Base-by-base conservation (phyloP, 2,113 vertebrate species). In the Oriolus oriolus region DNA sequence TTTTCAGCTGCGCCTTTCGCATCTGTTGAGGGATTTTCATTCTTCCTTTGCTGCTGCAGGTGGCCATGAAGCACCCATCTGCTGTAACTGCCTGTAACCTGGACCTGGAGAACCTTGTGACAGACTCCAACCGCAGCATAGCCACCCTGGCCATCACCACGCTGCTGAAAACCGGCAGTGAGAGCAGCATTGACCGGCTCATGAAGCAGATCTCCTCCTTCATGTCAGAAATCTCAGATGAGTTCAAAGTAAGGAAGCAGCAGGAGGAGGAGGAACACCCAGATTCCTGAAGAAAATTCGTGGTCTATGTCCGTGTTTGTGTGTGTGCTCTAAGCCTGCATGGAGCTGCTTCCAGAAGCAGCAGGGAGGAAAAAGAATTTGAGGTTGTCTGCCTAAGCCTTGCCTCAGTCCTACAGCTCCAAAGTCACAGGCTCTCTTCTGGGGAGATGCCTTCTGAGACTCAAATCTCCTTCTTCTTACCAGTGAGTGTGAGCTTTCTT, bases 151-250 rank as follows among this genome's bases (percentile, higher is more conserved):
- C 98, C 85, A 98, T 98, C 96, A 98, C 98, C 76, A 98, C 98
- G 0, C 89, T 98, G 68, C 98, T 98, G 65, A 98, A 98, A 93
- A 98, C 98, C 0, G 98, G 98, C 79, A 98, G 98, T 1, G 98
- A 98, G 96, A 98, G 98, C 97, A 98, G 98, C 96, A 98, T 98
- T 3, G 98, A 98, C 96, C 97, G 98, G 18, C 98, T 98, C 70
- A 98, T 98, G 98, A 98, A 98, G 75, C 98, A 98, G 94, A 98
- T 98, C 89, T 98, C 98, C 17, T 98, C 98, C 35, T 98, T 98
- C 87, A 98, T 98, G 98, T 98, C 98, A 2, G 98, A 98, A 97
- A 98, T 98, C 91, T 98, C 98, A 0, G 98, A 98, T 65, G 98
- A 98, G 50, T 98, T 98, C 96, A 98, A 98, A 97, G 98, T 98